Percentiles rank a stretch among this genome's conserved stretches.
Evolutionary conservation across 2,888 invertebrate genomes (phyloP).

Genomic region (Perizoma flavofasciatum): DNA sequence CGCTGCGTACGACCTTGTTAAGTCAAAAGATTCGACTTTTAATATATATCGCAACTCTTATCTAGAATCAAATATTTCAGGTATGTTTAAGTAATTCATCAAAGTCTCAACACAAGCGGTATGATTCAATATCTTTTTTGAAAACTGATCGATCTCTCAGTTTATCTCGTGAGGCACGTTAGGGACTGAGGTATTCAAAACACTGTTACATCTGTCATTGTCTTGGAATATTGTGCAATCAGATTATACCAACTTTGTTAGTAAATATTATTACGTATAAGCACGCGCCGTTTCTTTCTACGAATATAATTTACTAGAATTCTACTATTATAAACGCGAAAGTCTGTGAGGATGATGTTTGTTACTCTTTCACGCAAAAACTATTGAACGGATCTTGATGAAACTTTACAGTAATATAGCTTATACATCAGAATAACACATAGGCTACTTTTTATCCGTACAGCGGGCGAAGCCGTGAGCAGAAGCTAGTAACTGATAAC

Average conservation of each 20-base stretch:
- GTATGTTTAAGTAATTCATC: constrained; percentile 15
- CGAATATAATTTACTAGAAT: no score
- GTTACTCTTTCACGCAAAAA: no score
- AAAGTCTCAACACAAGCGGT: background rate
- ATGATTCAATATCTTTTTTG: background rate
- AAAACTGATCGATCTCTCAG: constrained; percentile 12
- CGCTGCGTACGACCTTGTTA: no score
- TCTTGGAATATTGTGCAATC: constrained; percentile 30
- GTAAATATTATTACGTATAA: constrained; percentile 8
- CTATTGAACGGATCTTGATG: no score
- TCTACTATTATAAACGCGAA: no score
- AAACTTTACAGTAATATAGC: no score
- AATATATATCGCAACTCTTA: constrained; percentile 10
- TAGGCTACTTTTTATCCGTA: no score
- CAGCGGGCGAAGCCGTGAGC: no score
- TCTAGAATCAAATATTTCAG: constrained; percentile 6
- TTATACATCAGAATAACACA: no score
- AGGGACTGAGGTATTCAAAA: constrained; percentile 24
- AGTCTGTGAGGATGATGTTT: no score
- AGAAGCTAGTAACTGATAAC: no score
- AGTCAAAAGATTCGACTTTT: no score
- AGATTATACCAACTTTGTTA: constrained; percentile 10
- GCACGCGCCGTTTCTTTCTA: constrained; percentile 4
- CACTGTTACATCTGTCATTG: constrained; percentile 36
- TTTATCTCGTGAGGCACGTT: constrained; percentile 13